These are phyloP conservation scores for Odocoileus virginianus DNA, from an alignment of 2,113 vertebrate genomes.

Conservation along the genomic window DNA sequence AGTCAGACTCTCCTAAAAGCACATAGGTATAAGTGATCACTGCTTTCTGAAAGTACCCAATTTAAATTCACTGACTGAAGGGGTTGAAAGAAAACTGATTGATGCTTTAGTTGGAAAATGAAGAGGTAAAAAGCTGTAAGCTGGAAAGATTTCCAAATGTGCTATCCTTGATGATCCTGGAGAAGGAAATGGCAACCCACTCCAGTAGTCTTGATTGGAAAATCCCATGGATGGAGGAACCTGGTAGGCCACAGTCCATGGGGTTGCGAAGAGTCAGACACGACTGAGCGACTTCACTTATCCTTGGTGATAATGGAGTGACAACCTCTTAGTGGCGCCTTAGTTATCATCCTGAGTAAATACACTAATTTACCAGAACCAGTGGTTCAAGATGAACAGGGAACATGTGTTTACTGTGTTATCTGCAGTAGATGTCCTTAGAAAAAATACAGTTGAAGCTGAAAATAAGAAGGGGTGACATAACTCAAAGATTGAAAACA, in stretches of 20 bases:
- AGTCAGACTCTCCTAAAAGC: conserved; percentile 47
- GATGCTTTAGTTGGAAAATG: background rate
- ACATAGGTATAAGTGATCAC: conserved; percentile 45
- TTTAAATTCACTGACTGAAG: conserved; percentile 25
- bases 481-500: background rate
- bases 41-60: conserved; percentile 55
- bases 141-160: background rate
- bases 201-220: too few relatives aligned
- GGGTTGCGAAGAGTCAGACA: too few relatives aligned
- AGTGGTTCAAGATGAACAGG: background rate
- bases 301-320: background rate
- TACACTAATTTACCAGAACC: background rate
- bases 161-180: background rate
- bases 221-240: too few relatives aligned
- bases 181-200: too few relatives aligned
- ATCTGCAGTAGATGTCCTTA: background rate
- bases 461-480: background rate
- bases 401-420: background rate
- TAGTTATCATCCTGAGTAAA: background rate
- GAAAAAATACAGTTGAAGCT: background rate
- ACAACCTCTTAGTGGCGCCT: background rate
- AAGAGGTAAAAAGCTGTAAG: background rate
- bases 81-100: conserved; percentile 22
- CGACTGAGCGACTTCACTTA: too few relatives aligned
- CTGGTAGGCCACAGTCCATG: too few relatives aligned